A percentile compares a stretch with the other conserved stretches of the same genome.
Evolutionary conservation across 1,140 invertebrate species (phyloP).

Genomic region (Zelostemma sp.): DNA sequence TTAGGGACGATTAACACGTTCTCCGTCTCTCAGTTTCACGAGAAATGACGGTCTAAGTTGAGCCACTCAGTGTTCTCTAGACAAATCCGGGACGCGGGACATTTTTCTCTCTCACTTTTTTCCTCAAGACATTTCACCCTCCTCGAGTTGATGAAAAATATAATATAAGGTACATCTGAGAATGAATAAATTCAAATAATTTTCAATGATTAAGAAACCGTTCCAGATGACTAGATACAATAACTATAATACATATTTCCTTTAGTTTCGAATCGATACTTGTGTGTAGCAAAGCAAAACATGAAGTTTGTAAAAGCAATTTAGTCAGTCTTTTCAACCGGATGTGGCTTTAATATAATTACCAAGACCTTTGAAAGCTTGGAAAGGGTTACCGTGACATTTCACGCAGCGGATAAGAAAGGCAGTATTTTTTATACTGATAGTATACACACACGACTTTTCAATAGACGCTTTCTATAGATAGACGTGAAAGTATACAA

Average conservation of each 20-base stretch:
- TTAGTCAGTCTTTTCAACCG: conserved; percentile 34
- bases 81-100: neutral
- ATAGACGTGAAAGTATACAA: too few species aligned
- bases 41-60: conserved; percentile 3
- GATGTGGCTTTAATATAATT: conserved; percentile 60
- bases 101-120: neutral
- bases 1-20: neutral
- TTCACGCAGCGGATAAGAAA: conserved; percentile 29
- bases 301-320: conserved; percentile 31
- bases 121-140: neutral
- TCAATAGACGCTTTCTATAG: too few species aligned
- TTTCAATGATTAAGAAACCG: neutral
- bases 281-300: conserved; percentile 20
- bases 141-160: neutral
- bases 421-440: conserved; percentile 3
- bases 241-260: conserved; percentile 12
- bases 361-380: conserved; percentile 51
- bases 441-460: too few species aligned
- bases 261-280: conserved; percentile 26
- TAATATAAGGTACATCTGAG: neutral
- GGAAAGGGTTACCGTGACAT: conserved; percentile 36
- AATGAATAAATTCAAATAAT: neutral
- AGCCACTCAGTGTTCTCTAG: neutral
- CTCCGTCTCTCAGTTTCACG: neutral
- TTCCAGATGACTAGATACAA: neutral